A percentile compares a stretch with the other conserved stretches of the same genome.
Conservation (phyloP, 2,888 invertebrate species). For the Drosophila kambysellisi region DNA sequence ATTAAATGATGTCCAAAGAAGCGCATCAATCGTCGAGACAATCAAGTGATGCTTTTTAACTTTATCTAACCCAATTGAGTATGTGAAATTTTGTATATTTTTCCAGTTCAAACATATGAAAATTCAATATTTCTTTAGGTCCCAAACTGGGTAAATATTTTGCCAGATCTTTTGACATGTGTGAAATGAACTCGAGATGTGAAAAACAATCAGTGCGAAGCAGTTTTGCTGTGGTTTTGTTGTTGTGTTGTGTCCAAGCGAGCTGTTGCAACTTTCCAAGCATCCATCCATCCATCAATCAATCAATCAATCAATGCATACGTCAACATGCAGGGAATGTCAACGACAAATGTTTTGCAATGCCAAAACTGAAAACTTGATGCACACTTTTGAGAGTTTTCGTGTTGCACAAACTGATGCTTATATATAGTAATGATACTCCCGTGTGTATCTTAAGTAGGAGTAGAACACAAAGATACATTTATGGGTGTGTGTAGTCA, state of each 20-base stretch:
- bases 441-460: neutral
- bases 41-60: neutral
- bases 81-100: neutral
- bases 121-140: conserved; percentile 2
- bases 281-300: conserved; percentile 34
- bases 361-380: conserved; percentile 44
- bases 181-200: conserved; percentile 32
- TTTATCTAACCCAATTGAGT: neutral
- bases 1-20: neutral
- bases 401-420: conserved; percentile 8
- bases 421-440: neutral
- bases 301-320: conserved; percentile 66
- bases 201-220: conserved; percentile 16
- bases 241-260: conserved; percentile 6
- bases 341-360: conserved; percentile 64
- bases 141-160: conserved; percentile 18
- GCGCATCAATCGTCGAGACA: neutral
- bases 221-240: conserved; percentile 8
- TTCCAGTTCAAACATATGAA: neutral
- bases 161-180: conserved; percentile 29
- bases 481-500: conserved; percentile 14
- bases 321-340: conserved; percentile 63
- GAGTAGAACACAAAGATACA: conserved; percentile 12
- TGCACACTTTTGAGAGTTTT: conserved; percentile 43
- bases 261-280: conserved; percentile 25